These are phyloP conservation scores for Hirtodrosophila alboralis DNA, from an alignment of 2,888 invertebrate genomes.

Conservation along the genomic window DNA sequence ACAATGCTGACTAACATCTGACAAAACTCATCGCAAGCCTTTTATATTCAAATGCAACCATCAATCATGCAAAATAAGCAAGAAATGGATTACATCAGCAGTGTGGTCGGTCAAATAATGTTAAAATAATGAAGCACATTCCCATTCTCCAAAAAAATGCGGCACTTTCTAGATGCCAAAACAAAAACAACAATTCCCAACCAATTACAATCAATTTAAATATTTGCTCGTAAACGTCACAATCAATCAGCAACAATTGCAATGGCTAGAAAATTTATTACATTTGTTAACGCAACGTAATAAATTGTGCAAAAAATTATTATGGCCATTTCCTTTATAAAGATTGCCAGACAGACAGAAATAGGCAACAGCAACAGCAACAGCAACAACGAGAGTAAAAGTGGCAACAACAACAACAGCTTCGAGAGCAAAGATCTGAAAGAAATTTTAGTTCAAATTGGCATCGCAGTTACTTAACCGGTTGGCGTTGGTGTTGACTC, in stretches of 20 bases:
- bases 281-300: conserved; percentile 66
- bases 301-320: conserved; percentile 75
- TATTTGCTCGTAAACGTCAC: conserved; percentile 55
- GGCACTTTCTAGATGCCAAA: conserved; percentile 26
- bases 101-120: background rate
- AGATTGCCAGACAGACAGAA: conserved; percentile 32
- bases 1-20: conserved; percentile 23
- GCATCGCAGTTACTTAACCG: conserved; percentile 64
- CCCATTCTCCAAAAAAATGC: conserved; percentile 6
- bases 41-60: conserved; percentile 8
- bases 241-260: conserved; percentile 43
- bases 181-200: conserved; percentile 2
- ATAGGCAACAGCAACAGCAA: conserved; percentile 45
- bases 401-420: conserved; percentile 43
- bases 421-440: conserved; percentile 66
- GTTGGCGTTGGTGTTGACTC: conserved; percentile 59
- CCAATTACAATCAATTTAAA: conserved; percentile 50
- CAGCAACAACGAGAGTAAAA: conserved; percentile 69
- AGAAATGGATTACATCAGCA: conserved; percentile 37
- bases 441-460: conserved; percentile 59
- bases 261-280: conserved; percentile 54
- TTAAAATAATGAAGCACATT: conserved; percentile 2
- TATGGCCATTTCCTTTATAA: conserved; percentile 71
- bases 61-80: conserved; percentile 31
- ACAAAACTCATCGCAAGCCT: conserved; percentile 16